These are phyloP conservation scores for Helarctos malayanus DNA, from an alignment of 2,797 vertebrate species.

Conservation along the genomic window DNA sequence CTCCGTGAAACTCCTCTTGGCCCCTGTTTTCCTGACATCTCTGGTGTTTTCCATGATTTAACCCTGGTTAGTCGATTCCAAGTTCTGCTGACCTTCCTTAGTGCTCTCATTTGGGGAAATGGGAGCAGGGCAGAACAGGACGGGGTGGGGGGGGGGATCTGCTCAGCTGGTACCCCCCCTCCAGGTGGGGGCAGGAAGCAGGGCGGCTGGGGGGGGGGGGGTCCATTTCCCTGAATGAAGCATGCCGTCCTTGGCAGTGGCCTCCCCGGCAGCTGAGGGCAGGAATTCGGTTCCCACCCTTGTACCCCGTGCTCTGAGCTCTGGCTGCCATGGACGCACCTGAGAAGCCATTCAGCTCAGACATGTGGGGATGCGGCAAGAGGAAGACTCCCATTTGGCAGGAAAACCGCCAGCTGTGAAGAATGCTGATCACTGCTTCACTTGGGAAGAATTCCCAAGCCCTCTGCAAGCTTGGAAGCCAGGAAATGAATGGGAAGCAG, in stretches of 20 bases:
- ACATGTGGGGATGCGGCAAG: not conserved
- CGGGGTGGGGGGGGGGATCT: not conserved
- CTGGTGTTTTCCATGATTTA: conserved; percentile 53
- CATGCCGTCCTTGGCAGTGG: not conserved
- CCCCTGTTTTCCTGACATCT: conserved; percentile 21
- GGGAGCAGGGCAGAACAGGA: not conserved
- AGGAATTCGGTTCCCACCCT: not conserved
- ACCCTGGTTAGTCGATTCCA: conserved; percentile 1
- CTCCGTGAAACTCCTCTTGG: not conserved
- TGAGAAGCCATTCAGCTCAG: not conserved
- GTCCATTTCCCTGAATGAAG: not conserved
- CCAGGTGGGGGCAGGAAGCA: not conserved
- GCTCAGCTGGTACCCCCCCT: not conserved
- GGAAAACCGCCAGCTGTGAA: conserved; percentile 60
- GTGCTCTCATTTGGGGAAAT: conserved; percentile 6
- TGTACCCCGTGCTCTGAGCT: not conserved
- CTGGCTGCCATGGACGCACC: not conserved
- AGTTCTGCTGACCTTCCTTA: conserved; percentile 13
- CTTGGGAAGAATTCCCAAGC: conserved; percentile 58
- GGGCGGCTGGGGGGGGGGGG: not conserved
- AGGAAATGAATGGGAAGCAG: conserved; percentile 76
- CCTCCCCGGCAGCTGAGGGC: not conserved
- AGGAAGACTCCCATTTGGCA: conserved; percentile 35
- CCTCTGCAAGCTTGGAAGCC: conserved; percentile 43
- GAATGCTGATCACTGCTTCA: conserved; percentile 1